Conservation (phyloP, 2,888 invertebrate genomes). For the Apocheima hispidaria region DNA sequence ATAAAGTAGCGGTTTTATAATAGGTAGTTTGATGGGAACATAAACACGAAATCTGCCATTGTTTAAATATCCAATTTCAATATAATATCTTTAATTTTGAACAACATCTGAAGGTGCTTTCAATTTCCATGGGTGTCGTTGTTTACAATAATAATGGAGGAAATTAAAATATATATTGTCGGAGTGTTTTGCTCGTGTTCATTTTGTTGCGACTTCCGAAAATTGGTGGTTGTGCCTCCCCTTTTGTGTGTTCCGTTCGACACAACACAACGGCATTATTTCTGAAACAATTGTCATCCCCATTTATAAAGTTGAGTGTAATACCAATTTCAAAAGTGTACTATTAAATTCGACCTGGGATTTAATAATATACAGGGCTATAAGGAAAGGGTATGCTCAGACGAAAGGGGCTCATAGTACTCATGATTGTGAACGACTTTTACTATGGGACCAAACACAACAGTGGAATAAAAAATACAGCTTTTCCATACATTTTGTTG, state of each 20-base stretch:
- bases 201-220: slow-evolving; percentile 40
- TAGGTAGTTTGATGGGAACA: not conserved
- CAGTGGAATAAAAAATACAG: too few relatives aligned
- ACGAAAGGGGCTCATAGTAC: too few relatives aligned
- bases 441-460: too few relatives aligned
- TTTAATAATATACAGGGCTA: not conserved
- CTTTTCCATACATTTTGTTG: too few relatives aligned
- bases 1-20: not conserved
- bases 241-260: slow-evolving; percentile 37
- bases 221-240: slow-evolving; percentile 37
- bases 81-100: too few relatives aligned
- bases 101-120: not conserved
- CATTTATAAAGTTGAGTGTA: slow-evolving; percentile 13
- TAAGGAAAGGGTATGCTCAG: too few relatives aligned
- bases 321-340: slow-evolving; percentile 5
- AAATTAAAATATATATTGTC: slow-evolving; percentile 36
- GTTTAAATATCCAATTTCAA: slow-evolving; percentile 6
- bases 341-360: slow-evolving; percentile 1
- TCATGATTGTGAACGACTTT: too few relatives aligned
- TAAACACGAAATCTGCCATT: slow-evolving; percentile 1
- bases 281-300: slow-evolving; percentile 32
- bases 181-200: slow-evolving; percentile 36
- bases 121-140: slow-evolving; percentile 30
- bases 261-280: slow-evolving; percentile 30
- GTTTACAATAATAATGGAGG: slow-evolving; percentile 35